Base-by-base conservation (phyloP, 2,797 vertebrate species). In the Poliocrania exsul region DNA sequence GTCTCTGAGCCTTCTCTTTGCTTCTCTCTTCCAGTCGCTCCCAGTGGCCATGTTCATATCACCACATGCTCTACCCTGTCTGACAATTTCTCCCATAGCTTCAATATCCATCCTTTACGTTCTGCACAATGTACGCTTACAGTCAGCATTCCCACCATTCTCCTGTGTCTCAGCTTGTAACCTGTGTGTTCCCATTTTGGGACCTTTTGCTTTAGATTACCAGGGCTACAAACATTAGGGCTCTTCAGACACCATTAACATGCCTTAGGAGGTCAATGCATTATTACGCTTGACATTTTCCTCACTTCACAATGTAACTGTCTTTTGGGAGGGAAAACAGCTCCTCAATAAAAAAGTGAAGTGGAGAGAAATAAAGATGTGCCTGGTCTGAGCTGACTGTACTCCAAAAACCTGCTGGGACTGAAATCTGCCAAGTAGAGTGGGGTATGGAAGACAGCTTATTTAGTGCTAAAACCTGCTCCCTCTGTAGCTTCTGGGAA, bases 131-230 rank as follows among this genome's bases (percentile, higher is more conserved):
- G 61, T 53, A 26, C 17, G 12, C 26, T 51, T 25, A 20, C 3
- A 56, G 31, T 1, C 8, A 56, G 28, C 1, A 1, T 49, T 85
- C 31, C 53, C 16, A 10, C 28, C 2, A 1, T 31, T 61, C 40
- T 78, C 26, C 19, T 13, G 2, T 44, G n/a, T 72, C 38, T 91
- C 38, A 82, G 5, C 8, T 87, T 49, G 20, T 20, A 87, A 44
- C 11, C 21, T 20, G 1, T 3, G 4, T 29, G 35, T 42, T 11
- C 19, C 21, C 33, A 35, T 65, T 65, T 75, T n/a, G 35, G 35
- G 44, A 88, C 5, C 13, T 53, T 46, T 46, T 79, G 23, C 23
- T 79, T 82, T 46, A 80, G 47, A 47, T 54, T 40, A 61, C 29
- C 10, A 20, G 11, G 33, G 16, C 54, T 50, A 19, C 19, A 38